Evolutionary conservation across 1,140 invertebrate species (phyloP).

Genomic region (Leguminivora glycinivorella): DNA sequence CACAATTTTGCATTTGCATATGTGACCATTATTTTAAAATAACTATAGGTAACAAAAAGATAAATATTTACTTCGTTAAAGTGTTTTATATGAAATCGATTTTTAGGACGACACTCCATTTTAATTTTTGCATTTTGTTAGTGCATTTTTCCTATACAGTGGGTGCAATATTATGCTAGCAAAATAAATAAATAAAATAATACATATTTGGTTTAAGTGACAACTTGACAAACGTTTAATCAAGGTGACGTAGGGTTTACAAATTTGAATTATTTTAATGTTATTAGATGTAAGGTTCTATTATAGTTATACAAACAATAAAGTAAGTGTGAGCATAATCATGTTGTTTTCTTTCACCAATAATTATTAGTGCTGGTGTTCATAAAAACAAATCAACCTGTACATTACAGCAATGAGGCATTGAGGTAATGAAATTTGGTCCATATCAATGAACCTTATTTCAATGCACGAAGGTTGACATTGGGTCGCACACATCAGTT

Average conservation of each 20-base stretch:
- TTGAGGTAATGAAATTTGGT: too few species aligned
- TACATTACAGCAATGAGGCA: too few species aligned
- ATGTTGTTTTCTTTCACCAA: neutral
- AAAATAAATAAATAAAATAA: too few species aligned
- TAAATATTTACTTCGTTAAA: neutral
- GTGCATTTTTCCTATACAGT: conserved; percentile 11
- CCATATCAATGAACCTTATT: too few species aligned
- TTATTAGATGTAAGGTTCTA: neutral
- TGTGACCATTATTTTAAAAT: neutral
- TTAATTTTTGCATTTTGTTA: neutral
- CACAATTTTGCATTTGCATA: neutral
- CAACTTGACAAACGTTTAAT: neutral
- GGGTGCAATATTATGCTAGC: conserved; percentile 17
- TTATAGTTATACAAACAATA: neutral
- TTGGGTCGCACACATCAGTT: too few species aligned
- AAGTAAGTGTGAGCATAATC: neutral
- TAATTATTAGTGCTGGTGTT: too few species aligned
- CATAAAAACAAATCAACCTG: too few species aligned
- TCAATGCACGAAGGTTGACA: too few species aligned
- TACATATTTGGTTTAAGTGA: conserved; percentile 9
- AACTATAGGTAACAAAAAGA: neutral
- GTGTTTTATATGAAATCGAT: neutral
- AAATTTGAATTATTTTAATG: conserved; percentile 2
- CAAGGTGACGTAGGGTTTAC: neutral
- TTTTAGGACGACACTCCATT: neutral